Evolutionary conservation across 2,113 vertebrate species (phyloP), one percentile per base, ranked within the genome.

Genomic region (Xiphophorus couchianus): DNA sequence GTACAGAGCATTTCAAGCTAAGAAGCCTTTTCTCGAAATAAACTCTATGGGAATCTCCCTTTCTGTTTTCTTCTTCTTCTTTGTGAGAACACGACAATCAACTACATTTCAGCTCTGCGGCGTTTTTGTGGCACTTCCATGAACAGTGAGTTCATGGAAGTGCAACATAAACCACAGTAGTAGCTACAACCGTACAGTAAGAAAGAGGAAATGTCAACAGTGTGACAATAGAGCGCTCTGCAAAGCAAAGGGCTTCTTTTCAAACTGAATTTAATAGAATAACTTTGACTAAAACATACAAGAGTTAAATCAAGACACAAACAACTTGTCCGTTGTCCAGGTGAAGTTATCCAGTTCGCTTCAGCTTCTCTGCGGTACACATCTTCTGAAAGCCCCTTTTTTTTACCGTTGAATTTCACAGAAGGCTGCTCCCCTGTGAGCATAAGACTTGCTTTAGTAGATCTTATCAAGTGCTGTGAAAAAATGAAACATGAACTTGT

Each of bases 141-240:
- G 29, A 73, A 69, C 65, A 74, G 62, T 84, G 74, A 68, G 14
- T 22, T 51, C 54, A 31, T 82, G 75, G 65, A 82, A 86, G 88
- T 86, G 73, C 76, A 86, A 80, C 71, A 61, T 25, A 69, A 82
- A 82, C 83, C 76, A 75, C 86, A 82, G 30, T 73, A 82, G 48
- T 48, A 48, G 14, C 22, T 84, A 73, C 62, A 44, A 69, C 19
- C 7, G 6, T 39, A 29, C 27, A 29, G 70, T 72, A 51, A 37
- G 33, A 88, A 86, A 88, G 70, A 64, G 84, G 86, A 90, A 91
- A 85, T 61, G 4, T 58, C 22, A 69, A 15, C 64, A 77, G 4
- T 48, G 44, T 27, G 39, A 71, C 42, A 78, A 17, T 76, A 66
- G 62, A 81, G 14, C n/a, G 60, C 3, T 37, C 29, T 35, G 28